Conservation (phyloP, 2,797 vertebrate species). For the Notamacropus eugenii region DNA sequence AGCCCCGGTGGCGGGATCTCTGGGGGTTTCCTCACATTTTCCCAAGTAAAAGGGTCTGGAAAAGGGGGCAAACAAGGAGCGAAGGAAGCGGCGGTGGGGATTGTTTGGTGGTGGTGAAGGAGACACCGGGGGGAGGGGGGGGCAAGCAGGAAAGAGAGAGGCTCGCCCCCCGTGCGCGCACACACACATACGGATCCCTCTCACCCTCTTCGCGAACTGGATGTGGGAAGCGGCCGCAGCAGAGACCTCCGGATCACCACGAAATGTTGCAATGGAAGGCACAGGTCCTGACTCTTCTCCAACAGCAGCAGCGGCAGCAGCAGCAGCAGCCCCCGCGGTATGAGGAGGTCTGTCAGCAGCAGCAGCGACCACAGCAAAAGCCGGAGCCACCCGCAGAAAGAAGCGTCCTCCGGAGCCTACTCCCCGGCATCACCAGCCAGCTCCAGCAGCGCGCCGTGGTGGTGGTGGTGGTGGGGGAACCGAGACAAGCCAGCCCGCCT, state of each 20-base stretch:
- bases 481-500: conserved; percentile 82
- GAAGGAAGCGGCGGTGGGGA: not conserved
- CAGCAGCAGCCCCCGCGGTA: conserved; percentile 84
- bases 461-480: conserved; percentile 76
- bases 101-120: not conserved
- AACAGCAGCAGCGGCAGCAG: conserved; percentile 85
- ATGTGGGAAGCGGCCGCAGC: conserved; percentile 91
- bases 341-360: conserved; percentile 89
- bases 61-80: conserved; percentile 73
- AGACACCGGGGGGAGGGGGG: conserved; percentile 40
- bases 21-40: conserved; percentile 56
- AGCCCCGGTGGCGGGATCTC: conserved; percentile 60
- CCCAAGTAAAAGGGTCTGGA: conserved; percentile 78
- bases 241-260: conserved; percentile 92
- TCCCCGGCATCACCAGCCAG: conserved; percentile 70
- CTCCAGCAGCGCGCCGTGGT: conserved; percentile 80
- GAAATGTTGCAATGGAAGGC: conserved; percentile 99
- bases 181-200: conserved; percentile 35
- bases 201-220: conserved; percentile 79
- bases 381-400: conserved; percentile 84
- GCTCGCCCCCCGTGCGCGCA: conserved; percentile 67
- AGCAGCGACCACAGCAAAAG: conserved; percentile 82
- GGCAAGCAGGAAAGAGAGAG: conserved; percentile 63
- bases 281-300: conserved; percentile 95
- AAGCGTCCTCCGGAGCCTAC: conserved; percentile 75